Evolutionary conservation across 2,888 invertebrate genomes (phyloP).

Genomic region (Gonocerus acuteangulatus): DNA sequence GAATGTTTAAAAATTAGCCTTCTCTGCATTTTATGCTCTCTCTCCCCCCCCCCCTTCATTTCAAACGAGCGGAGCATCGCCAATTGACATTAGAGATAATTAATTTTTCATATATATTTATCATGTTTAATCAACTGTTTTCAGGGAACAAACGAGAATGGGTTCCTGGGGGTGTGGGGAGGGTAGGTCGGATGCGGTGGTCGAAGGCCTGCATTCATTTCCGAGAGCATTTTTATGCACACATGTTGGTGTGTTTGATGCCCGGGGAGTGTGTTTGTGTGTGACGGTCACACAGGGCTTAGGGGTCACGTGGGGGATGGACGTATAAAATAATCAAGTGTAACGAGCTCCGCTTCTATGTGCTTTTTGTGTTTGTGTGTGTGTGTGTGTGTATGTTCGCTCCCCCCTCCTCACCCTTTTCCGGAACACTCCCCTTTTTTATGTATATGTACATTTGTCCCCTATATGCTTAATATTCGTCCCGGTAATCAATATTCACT

Average conservation of each 20-base stretch:
- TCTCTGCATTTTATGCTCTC: too few species aligned
- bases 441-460: neutral
- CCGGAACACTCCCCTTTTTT: neutral
- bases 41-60: neutral
- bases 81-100: slow-evolving; percentile 1
- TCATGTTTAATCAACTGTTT: slow-evolving; percentile 1
- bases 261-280: too few species aligned
- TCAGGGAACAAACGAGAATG: neutral
- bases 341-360: neutral
- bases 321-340: neutral
- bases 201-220: neutral
- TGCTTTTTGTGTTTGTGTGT: neutral
- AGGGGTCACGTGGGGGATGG: neutral
- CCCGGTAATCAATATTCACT: neutral
- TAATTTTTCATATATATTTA: slow-evolving; percentile 1
- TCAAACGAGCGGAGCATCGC: neutral
- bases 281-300: neutral
- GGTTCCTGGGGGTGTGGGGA: neutral
- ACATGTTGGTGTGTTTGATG: neutral
- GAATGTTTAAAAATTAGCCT: neutral
- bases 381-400: neutral
- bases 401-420: neutral
- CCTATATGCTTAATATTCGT: neutral
- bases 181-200: neutral
- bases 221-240: neutral